Base-by-base conservation (phyloP, 2,113 vertebrate species). In the Pagrus major region DNA sequence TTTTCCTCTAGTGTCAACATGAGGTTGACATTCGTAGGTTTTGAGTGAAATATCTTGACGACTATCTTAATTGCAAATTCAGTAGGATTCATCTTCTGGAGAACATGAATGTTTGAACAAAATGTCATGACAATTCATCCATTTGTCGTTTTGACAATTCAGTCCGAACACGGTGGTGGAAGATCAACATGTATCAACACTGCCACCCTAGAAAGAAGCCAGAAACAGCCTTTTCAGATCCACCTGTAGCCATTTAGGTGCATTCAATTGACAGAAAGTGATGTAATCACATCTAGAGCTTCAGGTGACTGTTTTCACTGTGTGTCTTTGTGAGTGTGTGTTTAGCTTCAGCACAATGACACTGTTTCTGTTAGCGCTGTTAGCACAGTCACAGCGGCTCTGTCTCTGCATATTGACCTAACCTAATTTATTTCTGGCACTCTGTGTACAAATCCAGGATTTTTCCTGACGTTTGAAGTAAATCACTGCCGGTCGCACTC, bases 381-480 rank as follows among this genome's bases (percentile, higher is more conserved):
- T 66, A 16, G 69, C 61, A 46, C 16, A 78, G 69, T 16, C 54
- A 5, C 59, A 33, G 47, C 0, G 1, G 56, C 61, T 65, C 44
- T 3, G 46, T 16, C 35, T 59, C 71, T 66, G 12, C 9, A 16
- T 73, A 64, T 65, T 77, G 61, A 59, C 64, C 59, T 68, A 71
- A 63, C 47, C 66, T 56, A 25, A 70, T 68, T 68, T 15, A 52
- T 81, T 66, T 80, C 51, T 66, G 46, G 71, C 44, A 85, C 39
- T 20, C 35, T 81, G 52, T 68, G n/a, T 71, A 51, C 39, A 60
- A 71, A 76, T 31, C 31, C 54, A 16, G 56, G 55, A 20, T 58
- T 64, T 68, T 16, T 41, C 21, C 71, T 9, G 23, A 37, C 41
- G 52, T 71, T 61, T 66, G 29, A 68, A 16, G 49, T 56, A 74